Conservation (phyloP, 2,113 vertebrate genomes). For the Alligator mississippiensis region DNA sequence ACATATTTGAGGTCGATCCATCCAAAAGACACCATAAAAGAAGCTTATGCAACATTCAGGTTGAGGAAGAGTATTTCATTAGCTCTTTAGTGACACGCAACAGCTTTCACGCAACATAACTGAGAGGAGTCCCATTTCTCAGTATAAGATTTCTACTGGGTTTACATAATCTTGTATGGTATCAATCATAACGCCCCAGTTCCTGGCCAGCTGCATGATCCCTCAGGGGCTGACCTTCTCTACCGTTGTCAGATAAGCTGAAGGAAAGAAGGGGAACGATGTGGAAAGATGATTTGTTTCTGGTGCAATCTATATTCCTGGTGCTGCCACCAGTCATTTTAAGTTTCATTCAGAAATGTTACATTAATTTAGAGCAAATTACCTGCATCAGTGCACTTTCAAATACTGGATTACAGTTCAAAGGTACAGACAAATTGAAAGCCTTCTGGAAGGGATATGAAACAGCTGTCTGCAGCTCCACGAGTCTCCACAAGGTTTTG, state of each 20-base stretch:
- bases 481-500: not conserved
- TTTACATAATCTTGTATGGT: not conserved
- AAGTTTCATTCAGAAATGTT: not conserved
- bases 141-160: not conserved
- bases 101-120: not conserved
- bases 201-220: not conserved
- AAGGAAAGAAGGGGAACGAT: no score
- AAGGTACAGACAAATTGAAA: not conserved
- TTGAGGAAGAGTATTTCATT: not conserved
- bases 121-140: not conserved
- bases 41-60: not conserved
- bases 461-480: not conserved
- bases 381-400: not conserved
- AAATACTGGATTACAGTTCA: not conserved
- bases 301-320: not conserved
- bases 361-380: not conserved
- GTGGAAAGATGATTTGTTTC: not conserved
- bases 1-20: not conserved
- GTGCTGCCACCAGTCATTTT: not conserved
- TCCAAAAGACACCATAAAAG: not conserved
- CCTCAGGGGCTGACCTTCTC: not conserved
- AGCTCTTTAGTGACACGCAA: not conserved
- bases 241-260: not conserved
- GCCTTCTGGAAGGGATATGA: fast-evolving
- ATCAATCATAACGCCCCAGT: not conserved